phyloP scores from a whole-genome alignment of 2,888 invertebrate species.

The Oscheius sp. region DNA sequence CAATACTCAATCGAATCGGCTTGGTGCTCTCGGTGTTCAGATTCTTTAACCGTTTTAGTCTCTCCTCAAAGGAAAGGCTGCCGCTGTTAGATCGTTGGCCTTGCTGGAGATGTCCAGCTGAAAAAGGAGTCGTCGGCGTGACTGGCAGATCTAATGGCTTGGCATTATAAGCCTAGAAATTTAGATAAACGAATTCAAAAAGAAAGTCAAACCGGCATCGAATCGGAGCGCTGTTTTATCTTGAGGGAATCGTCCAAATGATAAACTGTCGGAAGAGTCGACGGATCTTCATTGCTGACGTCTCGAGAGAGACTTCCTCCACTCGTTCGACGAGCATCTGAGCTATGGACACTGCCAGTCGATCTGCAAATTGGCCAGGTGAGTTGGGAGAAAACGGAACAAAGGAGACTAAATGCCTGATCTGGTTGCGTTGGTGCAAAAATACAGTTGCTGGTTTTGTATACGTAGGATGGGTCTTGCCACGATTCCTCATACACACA shows the following conservation, averaged over 20 bases:
- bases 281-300: neutral
- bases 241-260: neutral
- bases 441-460: too few relatives aligned
- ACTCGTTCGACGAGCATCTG: neutral
- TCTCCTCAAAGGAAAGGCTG: neutral
- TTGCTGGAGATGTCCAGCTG: too few relatives aligned
- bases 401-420: too few relatives aligned
- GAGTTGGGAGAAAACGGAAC: too few relatives aligned
- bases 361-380: too few relatives aligned
- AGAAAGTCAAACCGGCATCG: neutral
- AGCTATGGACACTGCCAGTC: slow-evolving; percentile 12
- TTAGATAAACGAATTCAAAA: too few relatives aligned
- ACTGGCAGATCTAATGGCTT: neutral
- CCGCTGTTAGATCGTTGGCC: neutral
- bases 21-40: neutral
- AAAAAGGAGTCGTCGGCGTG: neutral
- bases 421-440: too few relatives aligned
- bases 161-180: neutral
- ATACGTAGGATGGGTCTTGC: too few relatives aligned
- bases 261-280: neutral
- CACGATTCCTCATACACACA: too few relatives aligned
- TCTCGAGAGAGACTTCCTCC: neutral
- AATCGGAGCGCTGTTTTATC: slow-evolving; percentile 9
- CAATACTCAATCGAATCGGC: neutral
- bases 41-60: neutral